These are phyloP conservation scores for Paralichthys olivaceus DNA, from an alignment of 2,113 vertebrate genomes.

Conservation along the genomic window DNA sequence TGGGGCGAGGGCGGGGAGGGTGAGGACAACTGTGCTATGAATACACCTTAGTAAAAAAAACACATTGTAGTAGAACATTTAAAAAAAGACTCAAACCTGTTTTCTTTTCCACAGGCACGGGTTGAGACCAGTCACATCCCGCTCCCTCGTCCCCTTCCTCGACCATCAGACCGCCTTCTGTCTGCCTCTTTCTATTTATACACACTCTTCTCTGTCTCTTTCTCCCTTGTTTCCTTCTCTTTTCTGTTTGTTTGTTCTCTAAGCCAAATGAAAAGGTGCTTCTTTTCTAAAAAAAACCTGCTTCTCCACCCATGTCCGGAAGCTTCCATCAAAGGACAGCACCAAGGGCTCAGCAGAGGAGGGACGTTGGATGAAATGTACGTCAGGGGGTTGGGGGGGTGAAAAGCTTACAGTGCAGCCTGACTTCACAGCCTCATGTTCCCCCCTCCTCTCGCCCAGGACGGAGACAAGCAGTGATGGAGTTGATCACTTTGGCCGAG, in stretches of 20 bases:
- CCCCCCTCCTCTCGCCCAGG: conserved; percentile 5
- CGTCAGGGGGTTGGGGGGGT: neutral
- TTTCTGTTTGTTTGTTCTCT: conserved; percentile 51
- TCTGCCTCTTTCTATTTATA: conserved; percentile 69
- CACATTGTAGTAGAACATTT: neutral
- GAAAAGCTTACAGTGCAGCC: neutral
- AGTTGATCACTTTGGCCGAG: conserved; percentile 15
- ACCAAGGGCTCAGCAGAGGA: conserved; percentile 26
- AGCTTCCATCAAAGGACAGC: conserved; percentile 46
- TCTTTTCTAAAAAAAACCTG: conserved; percentile 55
- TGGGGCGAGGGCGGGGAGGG: conserved; percentile 87
- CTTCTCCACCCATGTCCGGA: conserved; percentile 41
- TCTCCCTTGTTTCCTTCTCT: conserved; percentile 27
- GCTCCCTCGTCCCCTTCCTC: conserved; percentile 13
- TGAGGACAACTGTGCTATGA: neutral
- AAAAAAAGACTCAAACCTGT: neutral
- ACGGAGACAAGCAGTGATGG: conserved; percentile 14
- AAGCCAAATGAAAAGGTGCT: conserved; percentile 85
- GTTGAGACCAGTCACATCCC: conserved; percentile 62
- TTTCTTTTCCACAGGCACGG: conserved; percentile 70
- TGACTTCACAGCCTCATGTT: neutral
- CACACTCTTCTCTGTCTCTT: conserved; percentile 52
- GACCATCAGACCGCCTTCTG: conserved; percentile 50
- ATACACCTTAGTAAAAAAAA: neutral
- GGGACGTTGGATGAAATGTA: conserved; percentile 19